Conservation (phyloP, 1,140 invertebrate species). For the Oncopodura yosiiana region DNA sequence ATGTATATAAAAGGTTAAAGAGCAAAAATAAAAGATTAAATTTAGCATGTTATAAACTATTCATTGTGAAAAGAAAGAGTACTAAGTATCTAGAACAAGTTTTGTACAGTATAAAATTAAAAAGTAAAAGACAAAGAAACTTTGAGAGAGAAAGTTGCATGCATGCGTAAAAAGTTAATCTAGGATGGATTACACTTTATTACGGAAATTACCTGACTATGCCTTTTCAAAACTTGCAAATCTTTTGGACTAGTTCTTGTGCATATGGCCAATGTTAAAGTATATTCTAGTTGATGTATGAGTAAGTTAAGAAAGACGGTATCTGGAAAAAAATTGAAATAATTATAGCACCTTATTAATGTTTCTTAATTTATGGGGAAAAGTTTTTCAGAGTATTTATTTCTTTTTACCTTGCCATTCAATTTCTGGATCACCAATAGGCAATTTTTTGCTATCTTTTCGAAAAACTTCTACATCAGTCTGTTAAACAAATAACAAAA, state of each 20-base stretch:
- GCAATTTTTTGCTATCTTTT: slow-evolving; percentile 90
- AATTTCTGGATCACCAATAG: slow-evolving; percentile 85
- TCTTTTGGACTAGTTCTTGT: slow-evolving; percentile 93
- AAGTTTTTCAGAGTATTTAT: too few species aligned
- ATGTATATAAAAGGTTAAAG: slow-evolving; percentile 33
- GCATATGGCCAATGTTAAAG: slow-evolving; percentile 90
- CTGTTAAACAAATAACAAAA: slow-evolving; percentile 42
- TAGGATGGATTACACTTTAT: too few species aligned
- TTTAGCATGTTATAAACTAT: background rate
- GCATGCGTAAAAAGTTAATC: too few species aligned
- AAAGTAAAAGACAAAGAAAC: too few species aligned
- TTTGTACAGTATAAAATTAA: too few species aligned
- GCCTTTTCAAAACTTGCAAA: slow-evolving; percentile 83
- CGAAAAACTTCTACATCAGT: slow-evolving; percentile 91
- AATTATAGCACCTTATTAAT: too few species aligned
- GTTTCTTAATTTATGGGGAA: too few species aligned
- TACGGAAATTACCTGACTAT: slow-evolving; percentile 60
- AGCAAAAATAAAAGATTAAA: background rate
- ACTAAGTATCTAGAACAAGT: too few species aligned
- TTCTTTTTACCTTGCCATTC: too few species aligned
- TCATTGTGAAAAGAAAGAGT: too few species aligned
- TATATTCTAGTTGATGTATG: slow-evolving; percentile 97
- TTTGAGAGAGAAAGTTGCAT: too few species aligned
- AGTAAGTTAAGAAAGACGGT: slow-evolving; percentile 98
- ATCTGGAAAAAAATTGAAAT: too few species aligned